These are phyloP conservation scores for Chrysaora quinquecirrha DNA, from an alignment of 30 jellyfish, hydroid and myxozoan species.

Conservation along the genomic window DNA sequence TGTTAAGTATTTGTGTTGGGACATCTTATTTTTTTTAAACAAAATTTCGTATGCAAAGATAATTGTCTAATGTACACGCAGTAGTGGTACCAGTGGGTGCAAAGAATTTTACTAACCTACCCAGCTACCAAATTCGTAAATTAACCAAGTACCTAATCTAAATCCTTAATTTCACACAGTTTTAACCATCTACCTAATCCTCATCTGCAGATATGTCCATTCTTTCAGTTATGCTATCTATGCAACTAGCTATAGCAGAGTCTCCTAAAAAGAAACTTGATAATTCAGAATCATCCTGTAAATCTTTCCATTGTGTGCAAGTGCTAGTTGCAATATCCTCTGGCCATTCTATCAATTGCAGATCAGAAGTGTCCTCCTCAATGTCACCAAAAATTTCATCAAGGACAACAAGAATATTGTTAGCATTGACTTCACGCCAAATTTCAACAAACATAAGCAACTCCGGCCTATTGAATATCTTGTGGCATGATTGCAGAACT, in stretches of 20 bases:
- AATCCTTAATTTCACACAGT: too few species aligned
- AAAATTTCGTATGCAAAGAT: too few species aligned
- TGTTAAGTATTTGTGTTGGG: too few species aligned
- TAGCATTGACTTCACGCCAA: slow-evolving; percentile 6
- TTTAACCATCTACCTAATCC: too few species aligned
- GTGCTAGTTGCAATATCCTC: neutral
- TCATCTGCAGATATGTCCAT: too few species aligned
- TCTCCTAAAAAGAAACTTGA: slow-evolving; percentile 2
- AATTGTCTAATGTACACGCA: too few species aligned
- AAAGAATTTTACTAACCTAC: too few species aligned
- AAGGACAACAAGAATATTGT: neutral
- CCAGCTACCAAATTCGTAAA: too few species aligned
- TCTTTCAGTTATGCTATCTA: too few species aligned
- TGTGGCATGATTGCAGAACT: neutral
- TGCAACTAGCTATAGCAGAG: neutral
- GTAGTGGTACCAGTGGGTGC: too few species aligned
- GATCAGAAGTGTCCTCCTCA: slow-evolving; percentile 20
- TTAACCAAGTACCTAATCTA: too few species aligned
- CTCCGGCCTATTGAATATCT: neutral
- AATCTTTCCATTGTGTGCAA: neutral
- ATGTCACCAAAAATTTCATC: slow-evolving; percentile 9
- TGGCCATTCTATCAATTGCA: neutral
- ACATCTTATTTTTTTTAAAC: too few species aligned
- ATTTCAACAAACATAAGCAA: neutral
- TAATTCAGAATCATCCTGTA: neutral